Conservation (phyloP, 2,113 vertebrate species). For the Chaetodon trifascialis region DNA sequence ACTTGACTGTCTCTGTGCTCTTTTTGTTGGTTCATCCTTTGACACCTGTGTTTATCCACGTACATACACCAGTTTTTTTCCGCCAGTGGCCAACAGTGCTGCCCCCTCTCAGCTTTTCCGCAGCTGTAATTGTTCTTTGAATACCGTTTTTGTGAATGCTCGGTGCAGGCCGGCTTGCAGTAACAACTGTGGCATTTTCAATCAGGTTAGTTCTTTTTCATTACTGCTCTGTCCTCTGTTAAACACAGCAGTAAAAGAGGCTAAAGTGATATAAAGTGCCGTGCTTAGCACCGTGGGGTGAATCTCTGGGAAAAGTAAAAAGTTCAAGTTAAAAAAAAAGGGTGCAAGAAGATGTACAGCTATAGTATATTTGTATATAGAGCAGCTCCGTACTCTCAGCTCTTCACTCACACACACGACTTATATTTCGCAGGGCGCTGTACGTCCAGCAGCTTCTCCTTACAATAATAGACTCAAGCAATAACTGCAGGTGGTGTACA, state of each 20-base stretch:
- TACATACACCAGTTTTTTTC: not conserved
- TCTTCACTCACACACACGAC: not conserved
- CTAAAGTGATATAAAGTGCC: conserved; percentile 54
- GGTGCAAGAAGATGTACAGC: not conserved
- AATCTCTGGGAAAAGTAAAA: not conserved
- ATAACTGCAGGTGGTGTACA: conserved; percentile 71
- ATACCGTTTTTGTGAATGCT: conserved; percentile 35
- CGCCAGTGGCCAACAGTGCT: not conserved
- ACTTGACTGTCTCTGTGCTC: not conserved
- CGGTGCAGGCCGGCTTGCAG: not conserved
- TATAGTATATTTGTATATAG: not conserved
- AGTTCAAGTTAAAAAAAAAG: not conserved
- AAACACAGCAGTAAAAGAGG: conserved; percentile 50
- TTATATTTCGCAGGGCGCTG: conserved; percentile 9
- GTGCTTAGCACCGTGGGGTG: conserved; percentile 2
- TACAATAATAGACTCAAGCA: conserved; percentile 71
- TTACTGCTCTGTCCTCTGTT: conserved; percentile 49
- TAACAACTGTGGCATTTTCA: conserved; percentile 54
- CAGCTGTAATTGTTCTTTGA: conserved; percentile 32
- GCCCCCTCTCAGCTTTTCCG: conserved; percentile 17
- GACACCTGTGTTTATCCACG: not conserved
- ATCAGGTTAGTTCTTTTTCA: conserved; percentile 51
- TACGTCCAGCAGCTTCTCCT: conserved; percentile 40
- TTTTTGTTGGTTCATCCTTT: not conserved
- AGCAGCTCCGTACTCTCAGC: not conserved